Evolutionary conservation across 2,888 invertebrate genomes (phyloP), one percentile per base, ranked within the genome.

Genomic region (Apamea epomidion): DNA sequence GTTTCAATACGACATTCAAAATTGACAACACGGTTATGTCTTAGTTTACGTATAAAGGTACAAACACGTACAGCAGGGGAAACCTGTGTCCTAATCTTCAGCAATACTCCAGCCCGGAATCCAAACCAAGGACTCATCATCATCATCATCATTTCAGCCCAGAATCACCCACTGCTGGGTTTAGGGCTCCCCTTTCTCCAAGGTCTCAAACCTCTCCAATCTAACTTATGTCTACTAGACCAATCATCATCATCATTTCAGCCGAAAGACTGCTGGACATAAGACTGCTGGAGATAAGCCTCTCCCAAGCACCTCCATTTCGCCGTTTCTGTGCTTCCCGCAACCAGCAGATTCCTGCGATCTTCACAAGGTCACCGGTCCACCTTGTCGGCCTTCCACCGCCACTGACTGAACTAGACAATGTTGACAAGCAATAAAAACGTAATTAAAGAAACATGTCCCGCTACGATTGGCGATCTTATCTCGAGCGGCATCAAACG

Each of bases 391-490:
- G n/a, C n/a, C 25, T 25, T 10, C 10, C 54, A 58, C 18, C 54
- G 54, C 25, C 12, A n/a, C n/a, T 60, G 25, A 25, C 25, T 58
- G 58, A 60, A 29, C 37, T 42, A 37, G 5, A 60, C 12, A 45
- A n/a, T 8, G 37, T 48, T 64, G 58, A 81, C 82, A 85, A 37
- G 68, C 64, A 73, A 76, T 81, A 74, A 73, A 81, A 80, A 54
- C 21, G 12, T 64, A 67, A 73, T 85, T 86, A 73, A 83, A 74
- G 60, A 18, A 21, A 62, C 65, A 76, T 85, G 83, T 85, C 65
- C 42, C 76, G n/a, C 65, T 74, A 54, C 58, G 81, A 74, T 84
- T 77, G 70, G 32, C 16, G 68, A 68, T 86, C 64, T 77, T 81
- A 83, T 85, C 86, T 78, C 62, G 64, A 65, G 62, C 58, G 71